phyloP scores from a whole-genome alignment of 2,888 invertebrate species.

The Odontothrips loti region DNA sequence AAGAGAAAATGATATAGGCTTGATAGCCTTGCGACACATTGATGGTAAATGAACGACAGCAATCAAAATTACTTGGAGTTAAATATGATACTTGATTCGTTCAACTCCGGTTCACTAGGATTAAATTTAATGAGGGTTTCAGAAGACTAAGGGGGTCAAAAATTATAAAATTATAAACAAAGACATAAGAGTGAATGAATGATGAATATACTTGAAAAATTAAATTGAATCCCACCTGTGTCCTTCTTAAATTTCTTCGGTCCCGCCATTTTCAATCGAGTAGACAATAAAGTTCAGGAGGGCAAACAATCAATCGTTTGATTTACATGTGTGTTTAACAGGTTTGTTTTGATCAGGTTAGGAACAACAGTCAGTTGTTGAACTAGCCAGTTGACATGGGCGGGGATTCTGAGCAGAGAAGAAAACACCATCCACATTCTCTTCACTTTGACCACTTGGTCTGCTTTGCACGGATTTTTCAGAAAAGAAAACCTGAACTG shows the following conservation, averaged over 20 bases:
- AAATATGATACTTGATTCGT: too few species aligned
- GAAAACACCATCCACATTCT: background rate
- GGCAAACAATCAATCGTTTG: too few species aligned
- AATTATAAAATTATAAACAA: too few species aligned
- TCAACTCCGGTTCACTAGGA: too few species aligned
- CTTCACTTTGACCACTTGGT: background rate
- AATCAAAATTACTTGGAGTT: too few species aligned
- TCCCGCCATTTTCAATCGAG: conserved; percentile 23
- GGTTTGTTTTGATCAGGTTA: background rate
- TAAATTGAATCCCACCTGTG: background rate
- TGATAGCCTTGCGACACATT: too few species aligned
- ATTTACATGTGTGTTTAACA: background rate
- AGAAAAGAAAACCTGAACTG: background rate
- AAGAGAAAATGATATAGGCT: too few species aligned
- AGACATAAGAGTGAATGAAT: too few species aligned
- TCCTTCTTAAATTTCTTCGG: conserved; percentile 31
- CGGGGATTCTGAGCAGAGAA: background rate
- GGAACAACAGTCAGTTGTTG: background rate
- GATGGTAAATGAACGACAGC: too few species aligned
- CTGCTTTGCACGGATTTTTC: background rate
- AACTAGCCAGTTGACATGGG: background rate
- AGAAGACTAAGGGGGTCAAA: too few species aligned
- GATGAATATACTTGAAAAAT: too few species aligned
- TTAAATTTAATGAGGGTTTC: too few species aligned
- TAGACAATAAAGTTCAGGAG: background rate